Percentiles rank a stretch among this genome's conserved stretches.
Conservation (phyloP, 2,113 vertebrate species). For the Lycocorax pyrrhopterus region DNA sequence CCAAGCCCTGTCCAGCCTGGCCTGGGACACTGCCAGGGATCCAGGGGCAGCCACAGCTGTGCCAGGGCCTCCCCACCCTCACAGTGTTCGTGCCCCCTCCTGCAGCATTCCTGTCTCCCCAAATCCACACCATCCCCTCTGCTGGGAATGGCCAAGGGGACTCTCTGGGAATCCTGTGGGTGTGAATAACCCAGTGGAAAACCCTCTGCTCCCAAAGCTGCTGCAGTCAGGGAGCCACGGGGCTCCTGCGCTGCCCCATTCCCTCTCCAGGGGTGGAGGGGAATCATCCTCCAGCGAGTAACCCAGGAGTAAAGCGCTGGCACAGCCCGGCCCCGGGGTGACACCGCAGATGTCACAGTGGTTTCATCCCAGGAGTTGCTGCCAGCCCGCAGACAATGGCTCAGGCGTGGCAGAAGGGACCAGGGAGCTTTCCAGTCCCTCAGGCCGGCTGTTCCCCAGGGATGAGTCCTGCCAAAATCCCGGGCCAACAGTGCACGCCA, state of each 20-base stretch:
- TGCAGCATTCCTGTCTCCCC: background rate
- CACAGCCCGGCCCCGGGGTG: background rate
- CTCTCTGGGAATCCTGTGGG: background rate
- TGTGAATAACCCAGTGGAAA: background rate
- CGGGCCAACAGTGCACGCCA: rapidly evolving
- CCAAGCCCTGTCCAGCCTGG: background rate
- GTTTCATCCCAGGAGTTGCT: background rate
- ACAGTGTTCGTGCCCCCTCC: background rate
- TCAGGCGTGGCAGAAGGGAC: background rate
- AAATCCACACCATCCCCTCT: background rate
- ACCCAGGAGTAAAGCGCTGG: background rate
- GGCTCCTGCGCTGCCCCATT: background rate
- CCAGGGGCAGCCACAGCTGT: background rate
- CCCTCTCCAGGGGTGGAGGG: background rate
- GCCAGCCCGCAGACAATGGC: constrained; percentile 19
- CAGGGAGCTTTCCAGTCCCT: background rate
- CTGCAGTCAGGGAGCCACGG: background rate
- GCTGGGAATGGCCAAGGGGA: background rate
- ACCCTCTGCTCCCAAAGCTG: background rate
- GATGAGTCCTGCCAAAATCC: background rate
- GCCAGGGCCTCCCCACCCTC: background rate
- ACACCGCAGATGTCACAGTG: background rate
- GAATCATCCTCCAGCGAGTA: background rate
- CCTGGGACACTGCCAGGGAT: background rate
- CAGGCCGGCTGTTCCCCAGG: background rate